These are phyloP conservation scores for Aspidapion aeneum DNA, from an alignment of 2,888 invertebrate genomes.

Conservation along the genomic window DNA sequence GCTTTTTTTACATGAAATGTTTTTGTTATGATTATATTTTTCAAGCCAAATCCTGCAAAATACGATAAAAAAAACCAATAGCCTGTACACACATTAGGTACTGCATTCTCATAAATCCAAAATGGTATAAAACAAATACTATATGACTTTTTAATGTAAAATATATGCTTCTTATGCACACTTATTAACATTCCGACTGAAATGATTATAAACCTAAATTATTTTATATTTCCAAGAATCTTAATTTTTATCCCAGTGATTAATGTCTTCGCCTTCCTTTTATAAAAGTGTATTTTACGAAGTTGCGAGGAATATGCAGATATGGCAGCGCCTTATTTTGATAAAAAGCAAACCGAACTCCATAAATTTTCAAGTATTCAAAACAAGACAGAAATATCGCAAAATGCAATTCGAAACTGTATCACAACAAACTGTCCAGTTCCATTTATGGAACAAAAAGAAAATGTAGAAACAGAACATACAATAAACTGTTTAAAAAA, in stretches of 20 bases:
- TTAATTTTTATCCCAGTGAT: background rate
- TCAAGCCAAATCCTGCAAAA: too few relatives aligned
- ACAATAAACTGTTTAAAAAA: too few relatives aligned
- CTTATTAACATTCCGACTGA: too few relatives aligned
- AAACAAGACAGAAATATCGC: constrained; percentile 5
- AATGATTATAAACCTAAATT: too few relatives aligned
- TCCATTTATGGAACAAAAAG: background rate
- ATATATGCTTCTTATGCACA: too few relatives aligned
- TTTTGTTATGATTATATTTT: too few relatives aligned
- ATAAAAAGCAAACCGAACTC: background rate
- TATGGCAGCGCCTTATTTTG: background rate
- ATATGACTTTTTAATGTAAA: too few relatives aligned
- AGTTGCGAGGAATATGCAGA: background rate
- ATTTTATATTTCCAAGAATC: background rate
- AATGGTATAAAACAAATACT: too few relatives aligned
- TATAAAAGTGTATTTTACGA: background rate
- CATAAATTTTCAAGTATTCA: background rate
- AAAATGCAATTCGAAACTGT: background rate
- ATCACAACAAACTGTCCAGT: background rate
- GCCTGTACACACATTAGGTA: too few relatives aligned
- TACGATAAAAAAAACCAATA: too few relatives aligned
- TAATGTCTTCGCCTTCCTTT: background rate
- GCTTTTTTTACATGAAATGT: too few relatives aligned
- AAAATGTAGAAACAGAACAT: background rate
- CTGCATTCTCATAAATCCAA: too few relatives aligned